Base-by-base conservation (phyloP, 2,888 invertebrate genomes). In the Cyaniris semiargus region DNA sequence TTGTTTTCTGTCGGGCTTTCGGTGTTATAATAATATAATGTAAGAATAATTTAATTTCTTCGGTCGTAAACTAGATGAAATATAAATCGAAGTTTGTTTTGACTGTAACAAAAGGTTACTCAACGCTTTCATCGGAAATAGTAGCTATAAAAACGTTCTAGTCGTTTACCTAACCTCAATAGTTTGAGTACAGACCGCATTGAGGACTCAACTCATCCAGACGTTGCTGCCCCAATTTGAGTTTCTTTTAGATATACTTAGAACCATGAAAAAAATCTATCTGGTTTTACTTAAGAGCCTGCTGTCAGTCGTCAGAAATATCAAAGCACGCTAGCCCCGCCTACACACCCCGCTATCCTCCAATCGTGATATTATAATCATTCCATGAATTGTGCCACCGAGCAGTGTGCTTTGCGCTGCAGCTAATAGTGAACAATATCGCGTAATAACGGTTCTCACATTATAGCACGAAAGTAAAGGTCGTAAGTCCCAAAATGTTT, bases 101-200 rank as follows among this genome's bases (percentile, higher is more conserved):
- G 27, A 6, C 15, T 18, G 21, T 7, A 66, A 66, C 31, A 31
- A 31, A 44, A 72, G 72, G 23, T 38, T 74, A 48, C 53, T 74
- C 48, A 48, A 27, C 31, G 27, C 66, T 66, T 66, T 66, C 7
- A 18, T 66, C 74, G 21, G 27, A 74, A 74, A 74, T 53, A 74
- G 27, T 74, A 53, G 53, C 74, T 53, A 53, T 74, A 74, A 74
- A 74, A 53, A 74, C 27, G 74, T 74, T 74, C 48, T 74, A 53
- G 74, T 34, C 58, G 78, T 79, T 79, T 78, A 66, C 56, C 70
- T 80, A 79, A 80, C 80, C 79, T 70, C 80, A 78, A 80, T 80
- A 34, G 44, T 38, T 76, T 74, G 77, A 78, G 58, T 78, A 72
- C 77, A 75, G 77, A 66, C 66, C 66, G 27, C 27, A 27, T 66